Percentiles rank a stretch among this genome's conserved stretches.
Evolutionary conservation across 2,888 invertebrate species (phyloP).

Genomic region (Troides aeacus): DNA sequence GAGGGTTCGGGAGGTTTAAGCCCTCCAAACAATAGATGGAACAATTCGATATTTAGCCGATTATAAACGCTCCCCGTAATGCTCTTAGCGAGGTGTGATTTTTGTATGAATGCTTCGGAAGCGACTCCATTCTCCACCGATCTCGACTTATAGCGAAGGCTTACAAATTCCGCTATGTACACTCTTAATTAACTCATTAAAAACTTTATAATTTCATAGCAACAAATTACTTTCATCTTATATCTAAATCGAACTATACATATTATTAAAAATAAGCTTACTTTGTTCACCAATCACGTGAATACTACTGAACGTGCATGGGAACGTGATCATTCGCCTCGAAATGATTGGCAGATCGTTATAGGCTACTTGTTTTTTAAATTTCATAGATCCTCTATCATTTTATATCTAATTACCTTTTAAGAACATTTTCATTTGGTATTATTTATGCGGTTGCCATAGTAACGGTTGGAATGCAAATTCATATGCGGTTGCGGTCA

Average conservation of each 20-base stretch:
- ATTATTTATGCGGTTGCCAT: too few species aligned
- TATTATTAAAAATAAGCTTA: background rate
- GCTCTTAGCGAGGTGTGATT: conserved; percentile 76
- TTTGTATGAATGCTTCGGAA: conserved; percentile 48
- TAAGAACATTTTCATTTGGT: too few species aligned
- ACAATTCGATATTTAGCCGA: conserved; percentile 79
- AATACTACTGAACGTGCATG: too few species aligned
- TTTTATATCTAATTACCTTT: too few species aligned
- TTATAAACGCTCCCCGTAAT: conserved; percentile 73
- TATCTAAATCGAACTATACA: background rate
- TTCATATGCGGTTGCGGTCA: too few species aligned
- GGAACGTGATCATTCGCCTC: too few species aligned
- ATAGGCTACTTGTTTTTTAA: too few species aligned
- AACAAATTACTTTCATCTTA: background rate
- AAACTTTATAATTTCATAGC: background rate
- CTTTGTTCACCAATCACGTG: too few species aligned
- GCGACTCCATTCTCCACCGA: conserved; percentile 31
- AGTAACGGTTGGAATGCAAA: too few species aligned
- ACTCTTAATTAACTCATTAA: conserved; percentile 17
- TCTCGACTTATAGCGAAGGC: conserved; percentile 39
- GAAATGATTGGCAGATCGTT: too few species aligned
- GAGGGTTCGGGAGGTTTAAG: conserved; percentile 66
- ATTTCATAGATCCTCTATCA: too few species aligned
- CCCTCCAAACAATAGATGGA: conserved; percentile 74
- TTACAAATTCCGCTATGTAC: conserved; percentile 31